Evolutionary conservation across 1,140 invertebrate genomes (phyloP).

Genomic region (Hyphantria cunea): DNA sequence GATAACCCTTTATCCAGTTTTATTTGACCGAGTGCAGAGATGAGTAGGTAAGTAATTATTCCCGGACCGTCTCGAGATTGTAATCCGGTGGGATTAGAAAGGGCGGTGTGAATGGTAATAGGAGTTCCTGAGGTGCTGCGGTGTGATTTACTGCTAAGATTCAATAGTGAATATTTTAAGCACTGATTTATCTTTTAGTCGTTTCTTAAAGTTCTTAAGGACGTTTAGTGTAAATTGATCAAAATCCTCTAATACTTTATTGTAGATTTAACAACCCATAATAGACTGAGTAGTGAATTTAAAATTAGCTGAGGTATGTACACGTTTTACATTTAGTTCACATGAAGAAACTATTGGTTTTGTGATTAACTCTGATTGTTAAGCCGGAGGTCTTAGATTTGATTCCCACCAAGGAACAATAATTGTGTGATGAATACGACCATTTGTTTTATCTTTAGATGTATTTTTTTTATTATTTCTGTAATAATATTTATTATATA

Average conservation of each 20-base stretch:
- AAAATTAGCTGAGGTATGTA: too few species aligned
- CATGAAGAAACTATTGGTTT: too few species aligned
- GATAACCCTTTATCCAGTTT: slow-evolving; percentile 46
- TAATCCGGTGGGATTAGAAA: slow-evolving; percentile 76
- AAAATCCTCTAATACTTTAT: not conserved
- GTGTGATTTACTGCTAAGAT: slow-evolving; percentile 78
- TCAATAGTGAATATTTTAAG: slow-evolving; percentile 80
- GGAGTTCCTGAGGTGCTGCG: slow-evolving; percentile 70
- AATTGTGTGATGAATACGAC: too few species aligned
- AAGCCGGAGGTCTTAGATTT: too few species aligned
- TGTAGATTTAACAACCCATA: not conserved
- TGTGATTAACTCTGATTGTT: too few species aligned
- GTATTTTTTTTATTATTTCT: too few species aligned
- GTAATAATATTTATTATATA: too few species aligned
- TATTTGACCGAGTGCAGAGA: slow-evolving; percentile 61
- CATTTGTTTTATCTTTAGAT: too few species aligned
- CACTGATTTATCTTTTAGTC: slow-evolving; percentile 64
- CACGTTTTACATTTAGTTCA: too few species aligned
- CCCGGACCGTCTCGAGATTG: slow-evolving; percentile 66
- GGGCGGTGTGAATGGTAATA: slow-evolving; percentile 80
- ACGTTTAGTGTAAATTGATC: not conserved
- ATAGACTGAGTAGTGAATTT: too few species aligned
- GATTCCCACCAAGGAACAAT: too few species aligned
- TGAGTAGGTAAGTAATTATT: slow-evolving; percentile 78
- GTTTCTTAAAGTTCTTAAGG: slow-evolving; percentile 53